Percentiles rank a stretch among this genome's conserved stretches.
Conservation (phyloP, 2,888 invertebrate genomes). For the Nephrotoma guestfalica region DNA sequence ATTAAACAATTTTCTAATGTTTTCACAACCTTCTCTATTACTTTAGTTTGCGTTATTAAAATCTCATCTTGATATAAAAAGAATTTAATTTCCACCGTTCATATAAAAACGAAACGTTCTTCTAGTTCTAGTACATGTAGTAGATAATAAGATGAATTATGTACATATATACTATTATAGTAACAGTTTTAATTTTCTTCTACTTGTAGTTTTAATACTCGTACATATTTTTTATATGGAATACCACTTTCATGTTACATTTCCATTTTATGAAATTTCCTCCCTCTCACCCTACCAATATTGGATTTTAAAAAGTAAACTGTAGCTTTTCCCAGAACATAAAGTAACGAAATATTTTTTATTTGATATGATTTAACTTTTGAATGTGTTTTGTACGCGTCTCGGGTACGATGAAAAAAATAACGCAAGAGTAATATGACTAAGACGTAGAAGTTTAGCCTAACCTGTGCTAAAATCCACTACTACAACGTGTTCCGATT, state of each 20-base stretch:
- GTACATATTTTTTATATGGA: neutral
- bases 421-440: too few species aligned
- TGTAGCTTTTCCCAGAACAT: too few species aligned
- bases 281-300: neutral
- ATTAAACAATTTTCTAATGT: neutral
- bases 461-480: too few species aligned
- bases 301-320: neutral
- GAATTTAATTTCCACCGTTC: neutral
- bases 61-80: neutral
- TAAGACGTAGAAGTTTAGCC: too few species aligned
- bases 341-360: too few species aligned
- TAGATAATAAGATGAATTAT: neutral
- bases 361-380: too few species aligned
- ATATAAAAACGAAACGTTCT: neutral
- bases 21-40: neutral
- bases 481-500: too few species aligned
- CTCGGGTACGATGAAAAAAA: too few species aligned
- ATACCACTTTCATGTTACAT: neutral
- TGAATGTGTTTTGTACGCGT: too few species aligned
- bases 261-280: neutral
- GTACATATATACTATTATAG: neutral
- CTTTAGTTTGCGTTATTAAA: neutral
- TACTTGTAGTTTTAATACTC: neutral
- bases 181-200: neutral
- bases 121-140: neutral